These are phyloP conservation scores for Takifugu bimaculatus DNA, from an alignment of 2,113 vertebrate species.

Conservation along the genomic window DNA sequence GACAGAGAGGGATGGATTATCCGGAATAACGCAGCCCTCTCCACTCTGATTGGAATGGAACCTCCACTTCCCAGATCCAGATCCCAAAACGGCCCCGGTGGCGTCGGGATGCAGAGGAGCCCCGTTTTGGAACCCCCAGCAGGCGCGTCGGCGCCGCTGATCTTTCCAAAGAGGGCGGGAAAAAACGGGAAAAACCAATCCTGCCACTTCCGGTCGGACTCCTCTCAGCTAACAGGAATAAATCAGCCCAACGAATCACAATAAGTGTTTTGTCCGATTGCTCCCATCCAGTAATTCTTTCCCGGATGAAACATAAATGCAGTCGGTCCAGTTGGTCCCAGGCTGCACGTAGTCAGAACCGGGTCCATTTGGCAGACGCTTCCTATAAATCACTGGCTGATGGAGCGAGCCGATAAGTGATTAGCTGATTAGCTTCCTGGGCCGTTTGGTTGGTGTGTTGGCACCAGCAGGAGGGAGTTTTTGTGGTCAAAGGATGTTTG, in stretches of 20 bases:
- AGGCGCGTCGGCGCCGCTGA: conserved; percentile 8
- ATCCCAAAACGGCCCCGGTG: conserved; percentile 38
- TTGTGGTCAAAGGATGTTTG: conserved; percentile 14
- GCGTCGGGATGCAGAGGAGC: conserved; percentile 30
- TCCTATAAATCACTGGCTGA: conserved; percentile 13
- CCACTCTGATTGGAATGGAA: conserved; percentile 59
- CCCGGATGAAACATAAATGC: conserved; percentile 59
- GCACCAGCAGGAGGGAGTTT: background rate
- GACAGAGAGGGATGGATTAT: conserved; percentile 13
- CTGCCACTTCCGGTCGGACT: conserved; percentile 41
- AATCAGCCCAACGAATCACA: conserved; percentile 60
- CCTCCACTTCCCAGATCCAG: conserved; percentile 59
- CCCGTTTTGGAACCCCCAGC: conserved; percentile 26
- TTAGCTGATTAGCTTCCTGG: conserved; percentile 42
- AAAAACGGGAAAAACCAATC: conserved; percentile 8
- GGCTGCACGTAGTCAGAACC: too few species aligned
- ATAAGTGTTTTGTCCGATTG: conserved; percentile 53
- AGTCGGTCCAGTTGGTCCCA: too few species aligned
- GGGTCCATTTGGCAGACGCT: too few species aligned
- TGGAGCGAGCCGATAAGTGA: conserved; percentile 59
- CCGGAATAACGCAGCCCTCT: conserved; percentile 47
- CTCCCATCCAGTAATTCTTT: conserved; percentile 39
- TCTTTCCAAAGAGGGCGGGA: conserved; percentile 10
- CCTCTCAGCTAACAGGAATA: conserved; percentile 54
- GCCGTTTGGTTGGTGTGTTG: conserved; percentile 26